Evolutionary conservation across 2,888 invertebrate species (phyloP).

Genomic region (Venusia cambrica): DNA sequence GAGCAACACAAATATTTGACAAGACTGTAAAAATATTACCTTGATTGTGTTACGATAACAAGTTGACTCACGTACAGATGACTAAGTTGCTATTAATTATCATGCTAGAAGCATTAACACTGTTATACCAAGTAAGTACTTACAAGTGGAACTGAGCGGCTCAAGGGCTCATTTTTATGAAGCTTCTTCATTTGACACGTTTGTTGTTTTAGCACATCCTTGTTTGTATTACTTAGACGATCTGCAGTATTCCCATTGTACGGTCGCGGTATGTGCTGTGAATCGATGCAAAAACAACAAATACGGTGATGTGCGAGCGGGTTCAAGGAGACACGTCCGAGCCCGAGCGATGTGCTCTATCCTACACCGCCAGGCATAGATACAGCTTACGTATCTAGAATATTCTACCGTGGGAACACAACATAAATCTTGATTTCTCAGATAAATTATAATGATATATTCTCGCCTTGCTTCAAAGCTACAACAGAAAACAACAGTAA

Average conservation of each 20-base stretch:
- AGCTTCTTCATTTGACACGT: conserved; percentile 21
- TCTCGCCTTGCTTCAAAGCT: too few relatives aligned
- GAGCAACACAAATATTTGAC: conserved; percentile 15
- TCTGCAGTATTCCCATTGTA: conserved; percentile 12
- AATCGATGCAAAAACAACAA: conserved; percentile 38
- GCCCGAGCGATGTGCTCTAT: too few relatives aligned
- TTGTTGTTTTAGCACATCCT: conserved; percentile 18
- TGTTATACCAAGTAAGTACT: conserved; percentile 11
- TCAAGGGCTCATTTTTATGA: conserved; percentile 10
- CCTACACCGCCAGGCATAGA: too few relatives aligned
- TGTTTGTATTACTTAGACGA: conserved; percentile 9
- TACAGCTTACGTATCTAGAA: conserved; percentile 8
- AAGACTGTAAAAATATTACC: conserved; percentile 16
- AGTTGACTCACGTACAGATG: conserved; percentile 23
- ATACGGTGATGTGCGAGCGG: conserved; percentile 24
- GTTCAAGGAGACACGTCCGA: conserved; percentile 35
- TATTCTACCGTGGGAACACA: too few relatives aligned
- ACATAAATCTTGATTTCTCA: too few relatives aligned
- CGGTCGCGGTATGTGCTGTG: conserved; percentile 27
- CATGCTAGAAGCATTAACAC: conserved; percentile 19
- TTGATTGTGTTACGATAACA: conserved; percentile 17
- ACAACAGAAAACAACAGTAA: too few relatives aligned
- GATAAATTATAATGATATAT: too few relatives aligned
- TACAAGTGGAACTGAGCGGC: conserved; percentile 15
- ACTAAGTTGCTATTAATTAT: conserved; percentile 24